Base-by-base conservation (phyloP, 1,140 invertebrate species). In the Elysia chlorotica region DNA sequence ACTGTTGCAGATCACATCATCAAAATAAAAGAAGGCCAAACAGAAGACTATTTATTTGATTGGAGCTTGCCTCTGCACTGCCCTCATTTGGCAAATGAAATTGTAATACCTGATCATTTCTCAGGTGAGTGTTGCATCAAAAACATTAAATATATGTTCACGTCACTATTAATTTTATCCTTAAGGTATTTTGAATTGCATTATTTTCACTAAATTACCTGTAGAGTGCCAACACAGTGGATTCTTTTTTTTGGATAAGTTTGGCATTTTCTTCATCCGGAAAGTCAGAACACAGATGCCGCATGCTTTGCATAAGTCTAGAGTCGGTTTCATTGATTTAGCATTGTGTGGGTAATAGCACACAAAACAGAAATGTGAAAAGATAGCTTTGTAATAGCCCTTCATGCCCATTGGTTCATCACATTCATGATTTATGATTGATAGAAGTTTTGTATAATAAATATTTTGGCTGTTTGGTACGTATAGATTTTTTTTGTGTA, bases 21-120 rank as follows among this genome's bases (percentile, higher is more conserved):
- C 63, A 53, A 36, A 48, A 41, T 79, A 28, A 35, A 68, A 23
- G 48, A 38, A 5, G 48, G 72, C 28, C 31, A 33, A 35, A 57
- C 54, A 25, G 30, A 31, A 33, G 65, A 75, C n/a, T 84, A 83
- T 70, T 65, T 86, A 38, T 86, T 86, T 83, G 84, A 86, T 65
- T 86, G 84, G 84, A 83, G 81, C 71, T 57, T 86, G 56, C 84
- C 84, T 0, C 54, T 83, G 38, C 77, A 85, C 65, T 83, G 82
- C 73, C 82, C 80, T 6, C 14, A 74, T 4, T 69, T 83, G 56
- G 79, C 79, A 10, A n/a, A 79, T 25, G 76, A 82, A 56, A 41
- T 86, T 2, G 78, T 62, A 23, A 78, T 85, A 53, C 84, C 84
- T 1, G 80, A 78, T 41, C 85, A 84, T 78, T 84, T 86, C 81